These are phyloP conservation scores for Latrodectus elegans DNA, from an alignment of 2,888 invertebrate species.

Conservation along the genomic window DNA sequence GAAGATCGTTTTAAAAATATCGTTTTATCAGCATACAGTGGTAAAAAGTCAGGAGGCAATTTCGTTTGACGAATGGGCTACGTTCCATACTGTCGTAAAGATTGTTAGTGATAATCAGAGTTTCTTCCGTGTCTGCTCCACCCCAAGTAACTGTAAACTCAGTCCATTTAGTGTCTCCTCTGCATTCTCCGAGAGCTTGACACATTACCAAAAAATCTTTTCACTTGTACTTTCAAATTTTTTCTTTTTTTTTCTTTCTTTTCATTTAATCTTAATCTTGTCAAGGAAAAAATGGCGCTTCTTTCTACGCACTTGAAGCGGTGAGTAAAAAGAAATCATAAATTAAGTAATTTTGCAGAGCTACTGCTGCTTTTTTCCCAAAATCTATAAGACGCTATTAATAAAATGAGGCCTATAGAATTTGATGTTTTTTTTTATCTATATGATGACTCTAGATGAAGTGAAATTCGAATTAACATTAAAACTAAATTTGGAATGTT, in stretches of 20 bases:
- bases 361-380: too few relatives aligned
- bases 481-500: too few relatives aligned
- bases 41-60: slow-evolving; percentile 10
- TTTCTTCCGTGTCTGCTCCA: slow-evolving; percentile 10
- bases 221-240: slow-evolving; percentile 2
- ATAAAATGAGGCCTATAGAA: too few relatives aligned
- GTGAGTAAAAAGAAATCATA: too few relatives aligned
- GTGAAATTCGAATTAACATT: too few relatives aligned
- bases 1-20: too few relatives aligned
- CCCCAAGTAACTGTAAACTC: slow-evolving; percentile 31
- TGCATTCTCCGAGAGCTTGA: slow-evolving; percentile 50
- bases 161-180: slow-evolving; percentile 52
- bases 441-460: too few relatives aligned
- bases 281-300: neutral
- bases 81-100: slow-evolving; percentile 51
- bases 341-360: too few relatives aligned
- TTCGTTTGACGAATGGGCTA: slow-evolving; percentile 51
- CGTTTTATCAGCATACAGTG: neutral
- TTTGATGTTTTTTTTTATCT: too few relatives aligned
- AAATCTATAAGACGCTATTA: too few relatives aligned
- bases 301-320: too few relatives aligned
- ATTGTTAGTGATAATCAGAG: slow-evolving; percentile 52
- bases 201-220: slow-evolving; percentile 15
- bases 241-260: slow-evolving; percentile 22
- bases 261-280: neutral